A percentile compares a stretch with the other conserved stretches of the same genome.
phyloP scores from a whole-genome alignment of 2,797 vertebrate genomes.

The Pipistrellus nathusii region DNA sequence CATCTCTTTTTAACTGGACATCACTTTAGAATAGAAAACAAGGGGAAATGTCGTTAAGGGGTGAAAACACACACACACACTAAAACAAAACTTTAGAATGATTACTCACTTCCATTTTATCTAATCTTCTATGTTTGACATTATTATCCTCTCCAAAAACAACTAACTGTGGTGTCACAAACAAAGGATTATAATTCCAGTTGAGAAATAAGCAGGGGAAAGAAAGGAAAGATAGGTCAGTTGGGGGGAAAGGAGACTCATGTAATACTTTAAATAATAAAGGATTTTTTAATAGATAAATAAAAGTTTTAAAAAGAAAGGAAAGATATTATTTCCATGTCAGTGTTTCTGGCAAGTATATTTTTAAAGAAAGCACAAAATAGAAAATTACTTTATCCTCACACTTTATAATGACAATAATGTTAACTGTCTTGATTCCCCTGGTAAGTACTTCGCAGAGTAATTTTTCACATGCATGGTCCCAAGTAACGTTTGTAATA shows the following conservation, averaged over 20 bases:
- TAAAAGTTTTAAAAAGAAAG: not conserved
- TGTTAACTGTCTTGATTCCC: not conserved
- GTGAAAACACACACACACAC: not conserved
- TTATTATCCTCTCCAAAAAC: constrained; percentile 73
- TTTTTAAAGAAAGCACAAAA: constrained; percentile 32
- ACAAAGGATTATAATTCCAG: constrained; percentile 77
- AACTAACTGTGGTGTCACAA: constrained; percentile 69
- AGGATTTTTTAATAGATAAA: too few relatives aligned
- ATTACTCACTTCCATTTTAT: constrained; percentile 8
- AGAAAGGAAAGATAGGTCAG: constrained; percentile 55
- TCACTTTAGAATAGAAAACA: not conserved
- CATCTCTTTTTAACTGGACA: not conserved
- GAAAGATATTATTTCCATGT: constrained; percentile 63
- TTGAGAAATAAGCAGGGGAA: constrained; percentile 58
- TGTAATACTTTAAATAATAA: too few relatives aligned
- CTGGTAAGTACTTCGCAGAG: not conserved
- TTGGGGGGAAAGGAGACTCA: too few relatives aligned
- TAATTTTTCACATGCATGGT: not conserved
- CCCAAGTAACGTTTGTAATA: not conserved
- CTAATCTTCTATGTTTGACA: constrained; percentile 70
- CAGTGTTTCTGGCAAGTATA: constrained; percentile 53
- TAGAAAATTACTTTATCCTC: not conserved
- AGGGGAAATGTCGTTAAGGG: not conserved
- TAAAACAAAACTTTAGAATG: constrained; percentile 6
- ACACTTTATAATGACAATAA: not conserved